phyloP scores from a whole-genome alignment of 2,797 vertebrate species.

The Dipus sagitta region DNA sequence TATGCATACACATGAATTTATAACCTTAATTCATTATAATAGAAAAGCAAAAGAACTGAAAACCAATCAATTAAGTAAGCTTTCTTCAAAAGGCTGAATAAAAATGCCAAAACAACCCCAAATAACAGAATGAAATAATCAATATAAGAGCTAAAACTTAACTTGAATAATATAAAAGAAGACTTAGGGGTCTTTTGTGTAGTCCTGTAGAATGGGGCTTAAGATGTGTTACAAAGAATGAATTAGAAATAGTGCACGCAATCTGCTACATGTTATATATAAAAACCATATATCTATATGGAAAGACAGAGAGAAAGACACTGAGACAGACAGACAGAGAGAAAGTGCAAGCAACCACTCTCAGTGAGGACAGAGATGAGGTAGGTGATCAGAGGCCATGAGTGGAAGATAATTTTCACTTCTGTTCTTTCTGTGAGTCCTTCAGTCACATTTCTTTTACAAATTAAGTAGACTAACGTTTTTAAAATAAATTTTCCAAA shows the following conservation, averaged over 20 bases:
- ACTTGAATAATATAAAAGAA: slow-evolving; percentile 52
- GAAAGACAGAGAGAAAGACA: background rate
- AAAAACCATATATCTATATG: background rate
- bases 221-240: slow-evolving; percentile 5
- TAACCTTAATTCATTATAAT: slow-evolving; percentile 6
- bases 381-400: background rate
- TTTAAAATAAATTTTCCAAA: background rate
- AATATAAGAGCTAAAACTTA: slow-evolving; percentile 57
- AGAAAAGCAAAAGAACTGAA: slow-evolving; percentile 48
- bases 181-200: background rate
- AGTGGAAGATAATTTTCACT: background rate
- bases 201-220: background rate
- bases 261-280: slow-evolving; percentile 9
- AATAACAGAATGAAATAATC: background rate
- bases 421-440: background rate
- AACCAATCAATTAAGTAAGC: slow-evolving; percentile 34
- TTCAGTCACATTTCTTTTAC: background rate
- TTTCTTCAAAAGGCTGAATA: slow-evolving; percentile 36
- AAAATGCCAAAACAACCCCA: slow-evolving; percentile 56
- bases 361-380: background rate
- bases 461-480: slow-evolving; percentile 18
- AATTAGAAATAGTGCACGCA: background rate
- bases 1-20: background rate
- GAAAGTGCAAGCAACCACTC: background rate
- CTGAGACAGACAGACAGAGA: background rate